A percentile compares a stretch with the other conserved stretches of the same genome.
These are phyloP conservation scores for Perdix hodgsoniae DNA, from an alignment of 2,797 vertebrate species.

Conservation along the genomic window DNA sequence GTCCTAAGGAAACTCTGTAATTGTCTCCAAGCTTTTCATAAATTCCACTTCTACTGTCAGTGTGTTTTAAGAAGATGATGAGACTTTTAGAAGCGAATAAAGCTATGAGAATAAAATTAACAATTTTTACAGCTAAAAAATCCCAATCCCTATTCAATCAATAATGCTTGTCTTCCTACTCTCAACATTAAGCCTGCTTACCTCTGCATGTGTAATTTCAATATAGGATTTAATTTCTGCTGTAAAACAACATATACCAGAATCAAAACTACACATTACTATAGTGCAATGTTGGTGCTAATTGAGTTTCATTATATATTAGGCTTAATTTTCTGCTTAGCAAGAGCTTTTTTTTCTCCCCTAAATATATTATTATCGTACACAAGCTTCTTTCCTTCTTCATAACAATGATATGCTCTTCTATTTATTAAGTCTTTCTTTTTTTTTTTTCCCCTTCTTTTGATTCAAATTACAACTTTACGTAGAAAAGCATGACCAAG, in stretches of 20 bases:
- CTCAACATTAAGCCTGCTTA: neutral
- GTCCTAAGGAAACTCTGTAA: neutral
- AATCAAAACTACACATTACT: neutral
- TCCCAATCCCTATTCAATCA: neutral
- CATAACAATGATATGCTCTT: neutral
- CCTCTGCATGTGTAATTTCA: accelerated
- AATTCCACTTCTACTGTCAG: neutral
- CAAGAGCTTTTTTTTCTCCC: neutral
- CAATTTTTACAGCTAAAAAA: neutral
- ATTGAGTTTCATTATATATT: neutral
- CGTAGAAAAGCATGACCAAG: neutral
- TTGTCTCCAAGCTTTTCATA: neutral
- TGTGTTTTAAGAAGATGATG: neutral
- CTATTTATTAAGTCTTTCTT: neutral
- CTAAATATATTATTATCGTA: neutral
- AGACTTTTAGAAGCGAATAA: neutral
- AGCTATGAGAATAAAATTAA: neutral
- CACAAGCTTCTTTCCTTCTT: neutral
- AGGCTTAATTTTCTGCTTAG: conserved; percentile 6
- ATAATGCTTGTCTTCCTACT: neutral
- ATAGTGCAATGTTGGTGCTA: neutral
- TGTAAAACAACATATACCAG: neutral
- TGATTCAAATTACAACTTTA: neutral
- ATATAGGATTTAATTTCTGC: neutral
- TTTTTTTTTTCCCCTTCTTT: neutral